A percentile compares a stretch with the other conserved stretches of the same genome.
phyloP scores from a whole-genome alignment of 2,797 vertebrate genomes.

The Orientallactaga sibirica region DNA sequence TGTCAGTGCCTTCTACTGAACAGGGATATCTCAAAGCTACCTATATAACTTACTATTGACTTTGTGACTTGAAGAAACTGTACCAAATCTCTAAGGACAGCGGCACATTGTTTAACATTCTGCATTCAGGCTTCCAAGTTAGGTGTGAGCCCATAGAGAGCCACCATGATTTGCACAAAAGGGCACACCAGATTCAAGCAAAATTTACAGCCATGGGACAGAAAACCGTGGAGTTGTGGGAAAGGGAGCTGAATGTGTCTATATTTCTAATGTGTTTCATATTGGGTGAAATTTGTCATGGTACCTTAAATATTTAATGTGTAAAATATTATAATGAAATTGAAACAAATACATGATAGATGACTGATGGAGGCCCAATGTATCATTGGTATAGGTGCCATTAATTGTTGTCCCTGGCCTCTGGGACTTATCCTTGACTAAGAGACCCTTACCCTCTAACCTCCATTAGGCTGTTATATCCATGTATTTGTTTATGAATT shows the following conservation, averaged over 20 bases:
- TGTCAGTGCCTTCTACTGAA: not conserved
- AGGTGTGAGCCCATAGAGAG: not conserved
- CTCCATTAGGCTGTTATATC: not conserved
- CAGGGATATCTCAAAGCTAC: not conserved
- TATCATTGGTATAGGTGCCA: not conserved
- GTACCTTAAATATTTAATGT: conserved; percentile 30
- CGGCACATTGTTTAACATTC: not conserved
- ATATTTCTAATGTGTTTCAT: not conserved
- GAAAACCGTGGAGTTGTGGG: too few species aligned
- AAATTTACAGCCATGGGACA: not conserved
- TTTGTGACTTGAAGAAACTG: not conserved
- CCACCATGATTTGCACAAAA: not conserved
- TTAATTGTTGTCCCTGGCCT: not conserved
- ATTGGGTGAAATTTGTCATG: not conserved
- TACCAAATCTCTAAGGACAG: not conserved
- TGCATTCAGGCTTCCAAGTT: not conserved
- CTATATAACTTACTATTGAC: not conserved
- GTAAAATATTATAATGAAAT: conserved; percentile 32
- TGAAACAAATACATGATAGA: not conserved
- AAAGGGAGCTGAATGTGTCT: not conserved
- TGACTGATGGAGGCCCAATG: not conserved
- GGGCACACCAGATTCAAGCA: not conserved
- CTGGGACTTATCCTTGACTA: not conserved
- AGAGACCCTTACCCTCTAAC: not conserved
- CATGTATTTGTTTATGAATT: not conserved